Evolutionary conservation across 2,113 vertebrate species (phyloP).

Genomic region (Platichthys stellatus): DNA sequence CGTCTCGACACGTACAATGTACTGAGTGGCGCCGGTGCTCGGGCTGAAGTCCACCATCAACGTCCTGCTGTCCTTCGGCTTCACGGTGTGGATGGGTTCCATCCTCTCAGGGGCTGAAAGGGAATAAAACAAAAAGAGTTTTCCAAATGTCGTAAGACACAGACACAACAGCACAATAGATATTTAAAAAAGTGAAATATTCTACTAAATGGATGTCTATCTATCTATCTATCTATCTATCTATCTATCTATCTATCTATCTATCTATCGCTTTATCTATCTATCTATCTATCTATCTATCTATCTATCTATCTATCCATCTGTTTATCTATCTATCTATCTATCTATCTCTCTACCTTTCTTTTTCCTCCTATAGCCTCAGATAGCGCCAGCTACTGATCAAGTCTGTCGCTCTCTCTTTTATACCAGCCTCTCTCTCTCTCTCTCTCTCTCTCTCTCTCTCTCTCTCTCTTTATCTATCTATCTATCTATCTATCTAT

Average conservation of each 20-base stretch:
- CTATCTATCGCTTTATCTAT: background rate
- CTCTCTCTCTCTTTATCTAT: too few species aligned
- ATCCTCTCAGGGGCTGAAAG: conserved; percentile 83
- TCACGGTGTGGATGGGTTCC: conserved; percentile 83
- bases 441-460: too few species aligned
- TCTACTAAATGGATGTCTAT: too few species aligned
- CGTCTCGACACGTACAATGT: conserved; percentile 83
- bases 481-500: too few species aligned
- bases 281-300: background rate
- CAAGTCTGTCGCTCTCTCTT: too few species aligned
- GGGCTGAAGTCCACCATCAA: conserved; percentile 87
- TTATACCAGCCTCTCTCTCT: too few species aligned
- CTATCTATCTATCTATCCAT: background rate
- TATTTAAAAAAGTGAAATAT: too few species aligned
- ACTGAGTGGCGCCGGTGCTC: conserved; percentile 81
- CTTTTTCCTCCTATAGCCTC: too few species aligned
- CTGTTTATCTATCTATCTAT: background rate
- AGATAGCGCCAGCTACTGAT: too few species aligned
- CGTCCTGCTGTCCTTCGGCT: conserved; percentile 88
- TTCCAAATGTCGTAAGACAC: background rate
- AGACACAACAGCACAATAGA: background rate
- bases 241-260: background rate
- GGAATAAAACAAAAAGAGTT: background rate
- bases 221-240: background rate
- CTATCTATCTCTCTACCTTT: background rate